Conservation (phyloP, 2,797 vertebrate genomes). For the Gadopsis marmoratus region DNA sequence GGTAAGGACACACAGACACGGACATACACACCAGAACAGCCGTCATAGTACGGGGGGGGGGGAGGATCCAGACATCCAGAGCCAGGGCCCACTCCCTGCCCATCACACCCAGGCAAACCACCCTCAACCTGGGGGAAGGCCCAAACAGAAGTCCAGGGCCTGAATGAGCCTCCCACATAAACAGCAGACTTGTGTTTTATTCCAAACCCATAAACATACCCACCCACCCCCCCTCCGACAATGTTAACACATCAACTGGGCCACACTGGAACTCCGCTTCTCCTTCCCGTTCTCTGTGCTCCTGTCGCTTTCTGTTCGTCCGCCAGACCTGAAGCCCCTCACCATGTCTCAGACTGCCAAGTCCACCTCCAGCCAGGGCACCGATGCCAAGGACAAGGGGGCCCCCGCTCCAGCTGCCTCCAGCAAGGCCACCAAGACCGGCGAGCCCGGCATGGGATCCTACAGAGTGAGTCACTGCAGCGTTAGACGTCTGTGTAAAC, state of each 20-base stretch:
- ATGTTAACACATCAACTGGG: constrained; percentile 14
- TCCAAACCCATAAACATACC: constrained; percentile 40
- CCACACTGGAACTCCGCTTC: neutral
- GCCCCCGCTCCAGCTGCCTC: constrained; percentile 82
- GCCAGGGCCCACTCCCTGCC: constrained; percentile 45
- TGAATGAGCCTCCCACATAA: constrained; percentile 61
- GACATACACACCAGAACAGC: constrained; percentile 49
- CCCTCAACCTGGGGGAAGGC: constrained; percentile 34
- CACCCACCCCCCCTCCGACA: constrained; percentile 21
- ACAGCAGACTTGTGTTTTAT: constrained; percentile 39
- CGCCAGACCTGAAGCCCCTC: constrained; percentile 82
- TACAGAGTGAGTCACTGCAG: constrained; percentile 88
- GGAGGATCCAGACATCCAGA: constrained; percentile 33
- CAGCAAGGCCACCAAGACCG: constrained; percentile 87
- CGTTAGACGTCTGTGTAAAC: neutral
- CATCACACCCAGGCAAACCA: constrained; percentile 32
- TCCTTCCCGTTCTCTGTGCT: neutral
- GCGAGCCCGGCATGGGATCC: constrained; percentile 86
- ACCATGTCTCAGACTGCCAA: constrained; percentile 92
- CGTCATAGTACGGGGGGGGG: constrained; percentile 16
- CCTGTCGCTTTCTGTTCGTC: constrained; percentile 40
- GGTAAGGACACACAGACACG: constrained; percentile 87
- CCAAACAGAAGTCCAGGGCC: constrained; percentile 47
- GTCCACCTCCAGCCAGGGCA: constrained; percentile 87
- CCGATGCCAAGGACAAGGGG: constrained; percentile 91